These are phyloP conservation scores for Ciconia stormi DNA, from an alignment of 2,113 vertebrate species.

Conservation along the genomic window DNA sequence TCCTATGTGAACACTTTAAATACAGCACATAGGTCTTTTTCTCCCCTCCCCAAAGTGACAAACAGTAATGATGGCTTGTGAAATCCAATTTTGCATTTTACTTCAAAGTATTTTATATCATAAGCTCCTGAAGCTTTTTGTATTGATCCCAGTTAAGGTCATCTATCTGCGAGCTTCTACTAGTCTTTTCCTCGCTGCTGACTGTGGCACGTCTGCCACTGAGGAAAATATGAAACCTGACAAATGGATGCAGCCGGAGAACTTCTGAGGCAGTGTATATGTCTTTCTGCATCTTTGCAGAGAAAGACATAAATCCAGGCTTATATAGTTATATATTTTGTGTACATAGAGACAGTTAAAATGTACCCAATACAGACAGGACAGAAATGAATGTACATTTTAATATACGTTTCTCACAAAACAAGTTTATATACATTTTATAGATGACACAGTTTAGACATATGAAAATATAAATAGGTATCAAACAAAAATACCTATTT, in stretches of 20 bases:
- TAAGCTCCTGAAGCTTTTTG: conserved; percentile 17
- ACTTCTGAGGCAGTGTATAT: neutral
- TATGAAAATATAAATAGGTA: neutral
- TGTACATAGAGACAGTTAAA: neutral
- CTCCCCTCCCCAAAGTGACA: conserved; percentile 1
- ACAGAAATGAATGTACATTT: neutral
- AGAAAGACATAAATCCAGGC: neutral
- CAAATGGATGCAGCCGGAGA: neutral
- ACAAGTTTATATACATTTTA: neutral
- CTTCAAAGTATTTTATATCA: conserved; percentile 37
- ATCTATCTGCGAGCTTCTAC: neutral
- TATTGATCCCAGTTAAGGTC: neutral
- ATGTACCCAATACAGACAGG: neutral
- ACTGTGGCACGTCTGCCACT: neutral
- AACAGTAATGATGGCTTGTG: neutral
- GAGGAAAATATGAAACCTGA: neutral
- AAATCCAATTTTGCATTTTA: conserved; percentile 32
- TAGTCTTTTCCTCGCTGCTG: neutral
- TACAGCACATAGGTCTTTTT: neutral
- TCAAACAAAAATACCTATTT: neutral
- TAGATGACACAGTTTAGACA: neutral
- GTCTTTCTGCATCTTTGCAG: neutral
- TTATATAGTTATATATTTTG: neutral
- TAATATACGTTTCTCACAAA: neutral
- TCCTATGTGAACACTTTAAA: neutral